Evolutionary conservation across 2,113 vertebrate genomes (phyloP).

Genomic region (Charadrius vociferus): DNA sequence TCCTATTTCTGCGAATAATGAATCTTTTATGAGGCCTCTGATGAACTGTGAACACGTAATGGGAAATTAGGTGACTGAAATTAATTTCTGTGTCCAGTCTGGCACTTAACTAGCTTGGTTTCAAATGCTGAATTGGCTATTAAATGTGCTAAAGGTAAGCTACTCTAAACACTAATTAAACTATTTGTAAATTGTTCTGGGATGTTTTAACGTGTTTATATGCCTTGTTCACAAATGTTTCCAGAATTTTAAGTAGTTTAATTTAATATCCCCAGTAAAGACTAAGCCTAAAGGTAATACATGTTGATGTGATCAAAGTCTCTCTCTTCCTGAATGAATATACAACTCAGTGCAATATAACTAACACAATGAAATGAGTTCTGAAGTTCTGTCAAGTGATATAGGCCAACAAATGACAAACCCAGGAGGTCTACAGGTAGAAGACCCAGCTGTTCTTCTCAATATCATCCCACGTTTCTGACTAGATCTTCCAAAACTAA

Average conservation of each 20-base stretch:
- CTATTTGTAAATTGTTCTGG: slow-evolving; percentile 27
- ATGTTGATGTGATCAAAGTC: neutral
- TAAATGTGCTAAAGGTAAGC: slow-evolving; percentile 2
- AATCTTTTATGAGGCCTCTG: slow-evolving; percentile 1
- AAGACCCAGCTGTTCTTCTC: neutral
- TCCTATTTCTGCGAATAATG: neutral
- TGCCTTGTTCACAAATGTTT: neutral
- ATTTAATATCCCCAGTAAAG: slow-evolving; percentile 12
- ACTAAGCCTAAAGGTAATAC: neutral
- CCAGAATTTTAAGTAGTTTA: slow-evolving; percentile 4
- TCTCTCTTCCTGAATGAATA: neutral
- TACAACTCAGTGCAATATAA: neutral
- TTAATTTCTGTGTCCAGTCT: neutral
- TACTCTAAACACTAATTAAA: slow-evolving; percentile 9
- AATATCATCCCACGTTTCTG: neutral
- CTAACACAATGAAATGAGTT: neutral
- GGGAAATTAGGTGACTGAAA: neutral
- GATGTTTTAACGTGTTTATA: neutral
- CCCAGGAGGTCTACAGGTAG: neutral
- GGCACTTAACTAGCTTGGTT: neutral
- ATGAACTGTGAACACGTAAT: neutral
- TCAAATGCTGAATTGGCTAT: neutral
- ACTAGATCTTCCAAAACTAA: neutral
- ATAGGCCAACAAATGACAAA: neutral
- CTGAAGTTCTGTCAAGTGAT: neutral